Conservation (phyloP, 2,797 vertebrate genomes). For the Choloepus didactylus region DNA sequence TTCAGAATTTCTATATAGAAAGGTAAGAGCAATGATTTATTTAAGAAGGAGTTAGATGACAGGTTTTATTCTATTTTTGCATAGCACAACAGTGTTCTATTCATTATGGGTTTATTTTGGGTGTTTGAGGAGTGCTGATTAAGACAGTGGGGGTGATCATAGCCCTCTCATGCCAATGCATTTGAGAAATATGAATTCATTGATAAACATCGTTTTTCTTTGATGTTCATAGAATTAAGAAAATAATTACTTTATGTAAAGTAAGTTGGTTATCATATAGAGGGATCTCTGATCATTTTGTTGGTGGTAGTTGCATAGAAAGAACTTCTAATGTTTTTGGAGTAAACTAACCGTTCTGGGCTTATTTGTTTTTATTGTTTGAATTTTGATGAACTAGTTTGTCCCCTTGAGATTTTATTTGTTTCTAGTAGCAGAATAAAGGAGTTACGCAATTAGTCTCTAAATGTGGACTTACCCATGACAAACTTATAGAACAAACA, state of each 20-base stretch:
- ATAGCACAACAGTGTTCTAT: neutral
- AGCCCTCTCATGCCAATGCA: neutral
- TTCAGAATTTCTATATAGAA: neutral
- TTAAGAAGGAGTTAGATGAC: neutral
- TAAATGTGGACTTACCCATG: neutral
- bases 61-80: neutral
- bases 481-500: neutral
- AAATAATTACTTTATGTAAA: neutral
- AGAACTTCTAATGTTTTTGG: constrained; percentile 21
- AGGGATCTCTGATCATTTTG: neutral
- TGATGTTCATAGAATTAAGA: constrained; percentile 24
- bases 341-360: neutral
- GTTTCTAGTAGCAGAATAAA: neutral
- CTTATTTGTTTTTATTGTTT: neutral
- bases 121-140: neutral
- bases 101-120: neutral
- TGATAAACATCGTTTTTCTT: neutral
- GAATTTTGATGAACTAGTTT: neutral
- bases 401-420: constrained; percentile 17
- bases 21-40: neutral
- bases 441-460: neutral
- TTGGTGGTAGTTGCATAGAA: neutral
- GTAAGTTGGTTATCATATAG: neutral
- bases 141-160: neutral
- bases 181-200: neutral